Evolutionary conservation across 2,888 invertebrate genomes (phyloP).

Genomic region (Tipula vernalis): DNA sequence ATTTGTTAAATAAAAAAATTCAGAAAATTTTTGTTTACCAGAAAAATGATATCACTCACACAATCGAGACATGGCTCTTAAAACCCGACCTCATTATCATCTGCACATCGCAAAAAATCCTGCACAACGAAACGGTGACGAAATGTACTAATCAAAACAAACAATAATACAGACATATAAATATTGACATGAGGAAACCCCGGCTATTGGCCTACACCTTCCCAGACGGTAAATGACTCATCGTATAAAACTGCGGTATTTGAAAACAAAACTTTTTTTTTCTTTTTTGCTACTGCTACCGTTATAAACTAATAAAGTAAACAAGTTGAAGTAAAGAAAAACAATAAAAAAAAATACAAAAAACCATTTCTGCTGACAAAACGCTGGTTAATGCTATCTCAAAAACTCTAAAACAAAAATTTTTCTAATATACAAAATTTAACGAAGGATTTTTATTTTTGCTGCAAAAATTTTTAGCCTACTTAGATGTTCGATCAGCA

Average conservation of each 20-base stretch:
- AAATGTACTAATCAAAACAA: background rate
- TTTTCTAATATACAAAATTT: background rate
- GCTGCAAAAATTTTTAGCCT: background rate
- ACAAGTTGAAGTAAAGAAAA: background rate
- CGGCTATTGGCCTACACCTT: background rate
- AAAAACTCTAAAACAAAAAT: background rate
- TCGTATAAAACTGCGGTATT: background rate
- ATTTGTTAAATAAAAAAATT: too few species aligned
- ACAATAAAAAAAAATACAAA: background rate
- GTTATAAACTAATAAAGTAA: background rate
- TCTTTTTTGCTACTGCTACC: background rate
- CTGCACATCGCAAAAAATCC: background rate
- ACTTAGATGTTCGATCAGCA: background rate
- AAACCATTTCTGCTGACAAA: background rate
- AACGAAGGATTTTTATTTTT: background rate
- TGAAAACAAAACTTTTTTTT: background rate
- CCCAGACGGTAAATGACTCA: background rate
- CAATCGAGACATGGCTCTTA: too few species aligned
- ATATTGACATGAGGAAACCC: background rate
- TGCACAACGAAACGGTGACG: background rate
- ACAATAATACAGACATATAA: background rate
- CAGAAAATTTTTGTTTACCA: background rate
- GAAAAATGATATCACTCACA: too few species aligned
- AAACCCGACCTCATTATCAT: too few species aligned
- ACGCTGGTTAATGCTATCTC: background rate